Evolutionary conservation across 2,797 vertebrate species (phyloP).

Genomic region (Hirundo rustica): DNA sequence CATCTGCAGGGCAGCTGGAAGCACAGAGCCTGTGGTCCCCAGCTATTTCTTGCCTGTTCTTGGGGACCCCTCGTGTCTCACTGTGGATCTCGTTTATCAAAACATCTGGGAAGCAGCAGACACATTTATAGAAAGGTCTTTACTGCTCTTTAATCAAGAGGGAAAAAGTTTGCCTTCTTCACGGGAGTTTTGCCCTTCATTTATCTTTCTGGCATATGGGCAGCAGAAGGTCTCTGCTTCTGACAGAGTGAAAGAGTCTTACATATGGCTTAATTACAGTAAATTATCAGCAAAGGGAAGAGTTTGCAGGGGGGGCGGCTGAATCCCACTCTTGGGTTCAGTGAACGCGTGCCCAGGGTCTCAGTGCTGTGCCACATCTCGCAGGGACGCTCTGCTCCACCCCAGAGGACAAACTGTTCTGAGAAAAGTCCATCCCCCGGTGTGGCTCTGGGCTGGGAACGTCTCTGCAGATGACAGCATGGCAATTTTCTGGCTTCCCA

Average conservation of each 20-base stretch:
- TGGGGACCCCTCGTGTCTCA: neutral
- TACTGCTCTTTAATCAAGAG: neutral
- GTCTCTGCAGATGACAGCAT: neutral
- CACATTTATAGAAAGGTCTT: neutral
- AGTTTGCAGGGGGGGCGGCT: slow-evolving; percentile 38
- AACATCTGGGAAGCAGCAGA: neutral
- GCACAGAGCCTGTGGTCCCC: neutral
- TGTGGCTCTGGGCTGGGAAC: neutral
- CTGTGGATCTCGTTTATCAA: neutral
- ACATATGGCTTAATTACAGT: slow-evolving; percentile 62
- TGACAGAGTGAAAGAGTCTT: slow-evolving; percentile 39
- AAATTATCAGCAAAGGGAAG: slow-evolving; percentile 37
- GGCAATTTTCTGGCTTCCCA: neutral
- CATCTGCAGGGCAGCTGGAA: neutral
- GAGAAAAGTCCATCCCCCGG: neutral
- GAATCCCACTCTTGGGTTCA: slow-evolving; percentile 18
- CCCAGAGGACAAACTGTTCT: neutral
- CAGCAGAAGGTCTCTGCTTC: slow-evolving; percentile 61
- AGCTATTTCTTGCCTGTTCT: neutral
- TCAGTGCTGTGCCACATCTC: neutral
- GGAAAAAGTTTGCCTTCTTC: neutral
- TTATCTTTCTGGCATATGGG: slow-evolving; percentile 67
- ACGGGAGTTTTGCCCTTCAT: slow-evolving; percentile 45
- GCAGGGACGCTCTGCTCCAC: neutral
- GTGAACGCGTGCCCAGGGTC: neutral